Conservation (phyloP, 2,113 vertebrate species). For the Ptilorrhoa leucosticta region DNA sequence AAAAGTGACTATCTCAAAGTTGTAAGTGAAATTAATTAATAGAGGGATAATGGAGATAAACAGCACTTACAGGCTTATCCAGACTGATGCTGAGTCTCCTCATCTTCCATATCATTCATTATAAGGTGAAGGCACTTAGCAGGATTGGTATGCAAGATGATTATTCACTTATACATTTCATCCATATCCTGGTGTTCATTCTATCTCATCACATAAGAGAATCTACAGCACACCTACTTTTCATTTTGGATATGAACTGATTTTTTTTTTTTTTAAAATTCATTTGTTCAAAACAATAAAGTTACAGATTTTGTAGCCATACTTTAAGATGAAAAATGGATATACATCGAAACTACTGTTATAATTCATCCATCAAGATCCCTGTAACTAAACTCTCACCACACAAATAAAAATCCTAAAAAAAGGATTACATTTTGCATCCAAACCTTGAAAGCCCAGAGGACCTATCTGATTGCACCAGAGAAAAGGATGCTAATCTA, state of each 20-base stretch:
- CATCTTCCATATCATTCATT: neutral
- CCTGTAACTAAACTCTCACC: neutral
- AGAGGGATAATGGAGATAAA: neutral
- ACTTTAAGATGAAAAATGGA: neutral
- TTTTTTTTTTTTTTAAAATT: neutral
- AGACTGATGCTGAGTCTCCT: neutral
- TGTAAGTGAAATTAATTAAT: neutral
- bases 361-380: neutral
- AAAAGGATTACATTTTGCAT: neutral
- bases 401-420: neutral
- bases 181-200: neutral
- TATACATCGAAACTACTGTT: neutral
- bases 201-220: neutral
- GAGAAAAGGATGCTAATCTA: neutral
- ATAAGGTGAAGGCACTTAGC: neutral
- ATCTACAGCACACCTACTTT: neutral
- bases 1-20: neutral
- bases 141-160: neutral
- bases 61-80: neutral
- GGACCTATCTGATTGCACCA: neutral
- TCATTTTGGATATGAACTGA: neutral
- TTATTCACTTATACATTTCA: neutral
- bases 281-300: neutral
- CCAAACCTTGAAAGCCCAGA: neutral
- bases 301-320: neutral